Evolutionary conservation across 2,797 vertebrate genomes (phyloP), one percentile per base, ranked within the genome.

Genomic region (Semotilus atromaculatus): DNA sequence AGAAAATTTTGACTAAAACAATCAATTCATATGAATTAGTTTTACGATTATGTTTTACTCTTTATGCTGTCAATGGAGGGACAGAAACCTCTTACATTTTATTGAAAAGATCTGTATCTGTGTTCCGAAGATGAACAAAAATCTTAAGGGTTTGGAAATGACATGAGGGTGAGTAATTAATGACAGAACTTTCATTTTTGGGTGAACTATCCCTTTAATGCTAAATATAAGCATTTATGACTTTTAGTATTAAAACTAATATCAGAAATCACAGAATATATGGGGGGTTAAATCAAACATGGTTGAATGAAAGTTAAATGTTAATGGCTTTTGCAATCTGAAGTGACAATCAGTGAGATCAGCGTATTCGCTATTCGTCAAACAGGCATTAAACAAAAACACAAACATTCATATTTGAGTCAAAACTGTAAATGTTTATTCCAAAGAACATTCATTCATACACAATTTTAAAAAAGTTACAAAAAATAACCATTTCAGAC

Each of bases 391-490:
- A 5, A 55, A 26, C 55, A 53, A 43, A 73, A 51, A 53, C 31
- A 53, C 14, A 86, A 53, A 80, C 29, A 10, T 14, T 38, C 77
- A 75, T 16, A 31, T 19, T 51, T 74, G 51, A n/a, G 40, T 68
- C 66, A 80, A 74, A 73, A 85, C 43, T 77, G 86, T 76, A 87
- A 81, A 68, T 67, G 85, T 90, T 90, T 90, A 90, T 90, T 90
- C 68, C 84, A 88, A 89, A 88, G 75, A 78, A 83, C 75, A 85
- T 78, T 84, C 38, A 86, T 80, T 36, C 79, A 85, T 48, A 48
- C 45, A 80, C 18, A 66, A 70, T 55, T 62, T n/a, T 40, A 51
- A 43, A 62, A 85, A 58, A 85, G 58, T 64, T 80, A 82, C 48
- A 85, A 86, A 88, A 73, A 86, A 77, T 48, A 84, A 76, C 67